A percentile compares a stretch with the other conserved stretches of the same genome.
These are phyloP conservation scores for Taphrorychus bicolor DNA, from an alignment of 2,888 invertebrate species.

Conservation along the genomic window DNA sequence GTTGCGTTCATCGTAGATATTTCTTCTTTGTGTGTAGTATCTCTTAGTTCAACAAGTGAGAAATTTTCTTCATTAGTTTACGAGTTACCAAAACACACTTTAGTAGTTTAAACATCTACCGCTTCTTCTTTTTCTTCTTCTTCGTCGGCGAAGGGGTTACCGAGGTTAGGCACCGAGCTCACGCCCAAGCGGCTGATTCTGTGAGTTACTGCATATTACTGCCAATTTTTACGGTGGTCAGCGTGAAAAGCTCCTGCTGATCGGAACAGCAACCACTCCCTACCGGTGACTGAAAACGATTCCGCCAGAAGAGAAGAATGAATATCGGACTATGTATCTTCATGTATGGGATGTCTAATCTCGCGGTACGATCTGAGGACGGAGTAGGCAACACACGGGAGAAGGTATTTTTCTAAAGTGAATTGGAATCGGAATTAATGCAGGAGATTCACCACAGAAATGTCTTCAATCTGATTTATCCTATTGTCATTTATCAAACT, in stretches of 20 bases:
- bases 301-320: conserved; percentile 26
- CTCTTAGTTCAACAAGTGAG: background rate
- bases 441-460: background rate
- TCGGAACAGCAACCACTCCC: conserved; percentile 38
- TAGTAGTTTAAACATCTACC: conserved; percentile 15
- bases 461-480: too few relatives aligned
- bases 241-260: conserved; percentile 41
- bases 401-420: background rate
- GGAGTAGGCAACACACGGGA: background rate
- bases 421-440: background rate
- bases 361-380: background rate
- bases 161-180: conserved; percentile 29
- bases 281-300: conserved; percentile 34
- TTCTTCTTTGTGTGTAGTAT: too few relatives aligned
- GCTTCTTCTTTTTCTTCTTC: too few relatives aligned
- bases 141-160: conserved; percentile 26
- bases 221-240: conserved; percentile 41
- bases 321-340: conserved; percentile 8
- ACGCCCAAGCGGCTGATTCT: conserved; percentile 34
- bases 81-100: background rate
- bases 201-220: conserved; percentile 48
- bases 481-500: too few relatives aligned
- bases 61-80: background rate
- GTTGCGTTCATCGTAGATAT: too few relatives aligned
- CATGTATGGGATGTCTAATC: background rate